Percentiles rank a stretch among this genome's conserved stretches.
These are phyloP conservation scores for Halictus ligatus DNA, from an alignment of 2,888 invertebrate genomes.

Conservation along the genomic window DNA sequence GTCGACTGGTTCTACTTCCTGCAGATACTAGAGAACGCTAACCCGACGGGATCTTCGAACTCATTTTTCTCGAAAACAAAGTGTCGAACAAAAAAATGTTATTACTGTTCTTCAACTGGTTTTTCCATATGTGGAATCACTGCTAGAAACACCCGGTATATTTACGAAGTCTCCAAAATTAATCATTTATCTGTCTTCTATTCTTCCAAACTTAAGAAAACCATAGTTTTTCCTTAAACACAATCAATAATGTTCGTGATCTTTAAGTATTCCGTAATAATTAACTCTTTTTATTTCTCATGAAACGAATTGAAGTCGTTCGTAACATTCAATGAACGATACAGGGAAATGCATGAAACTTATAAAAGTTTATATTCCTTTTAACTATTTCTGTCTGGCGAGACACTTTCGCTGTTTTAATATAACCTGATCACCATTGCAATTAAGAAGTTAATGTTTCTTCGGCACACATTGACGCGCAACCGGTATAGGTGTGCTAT, in stretches of 20 bases:
- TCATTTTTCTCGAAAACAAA: background rate
- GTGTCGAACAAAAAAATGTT: background rate
- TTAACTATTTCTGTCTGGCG: background rate
- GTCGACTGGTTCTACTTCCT: background rate
- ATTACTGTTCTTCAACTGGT: background rate
- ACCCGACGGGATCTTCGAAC: background rate
- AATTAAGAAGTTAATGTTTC: slow-evolving; percentile 1
- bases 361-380: background rate
- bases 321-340: background rate
- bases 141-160: background rate
- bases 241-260: background rate
- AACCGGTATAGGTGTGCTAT: background rate
- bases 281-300: background rate
- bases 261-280: background rate
- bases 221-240: background rate
- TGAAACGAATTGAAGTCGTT: background rate
- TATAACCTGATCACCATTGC: slow-evolving; percentile 8
- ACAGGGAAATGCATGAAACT: background rate
- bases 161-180: too few species aligned
- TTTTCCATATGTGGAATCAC: background rate
- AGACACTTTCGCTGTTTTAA: background rate
- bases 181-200: background rate
- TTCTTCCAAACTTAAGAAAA: background rate
- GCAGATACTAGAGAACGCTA: background rate
- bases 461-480: slow-evolving; percentile 1